These are phyloP conservation scores for Pilophorus perplexus DNA, from an alignment of 2,888 invertebrate genomes.

Conservation along the genomic window DNA sequence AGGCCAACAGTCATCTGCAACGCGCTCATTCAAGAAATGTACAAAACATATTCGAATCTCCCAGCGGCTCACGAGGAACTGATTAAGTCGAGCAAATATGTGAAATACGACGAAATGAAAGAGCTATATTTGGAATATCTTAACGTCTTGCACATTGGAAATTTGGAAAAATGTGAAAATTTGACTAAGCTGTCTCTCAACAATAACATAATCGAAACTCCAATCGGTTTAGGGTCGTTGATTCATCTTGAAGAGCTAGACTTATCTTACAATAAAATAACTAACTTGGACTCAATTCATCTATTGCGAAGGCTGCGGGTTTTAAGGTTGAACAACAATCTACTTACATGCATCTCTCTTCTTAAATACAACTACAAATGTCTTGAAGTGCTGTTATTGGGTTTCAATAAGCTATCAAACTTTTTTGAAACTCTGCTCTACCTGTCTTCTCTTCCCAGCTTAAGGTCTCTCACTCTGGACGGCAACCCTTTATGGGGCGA, in stretches of 20 bases:
- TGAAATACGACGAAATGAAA: constrained; percentile 10
- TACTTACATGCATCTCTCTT: not conserved
- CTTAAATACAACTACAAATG: constrained; percentile 19
- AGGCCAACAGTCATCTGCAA: constrained; percentile 23
- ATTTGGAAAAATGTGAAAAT: constrained; percentile 18
- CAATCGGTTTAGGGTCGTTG: constrained; percentile 10
- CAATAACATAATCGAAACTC: constrained; percentile 24
- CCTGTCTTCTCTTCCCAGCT: constrained; percentile 17
- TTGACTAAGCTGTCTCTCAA: constrained; percentile 20
- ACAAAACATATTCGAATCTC: constrained; percentile 6
- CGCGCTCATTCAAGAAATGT: constrained; percentile 15
- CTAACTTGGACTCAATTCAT: constrained; percentile 13
- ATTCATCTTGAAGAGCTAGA: constrained; percentile 26
- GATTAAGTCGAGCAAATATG: not conserved
- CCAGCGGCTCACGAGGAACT: not conserved
- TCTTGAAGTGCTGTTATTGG: constrained; percentile 20
- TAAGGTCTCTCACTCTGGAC: constrained; percentile 23
- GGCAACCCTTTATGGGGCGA: constrained; percentile 25
- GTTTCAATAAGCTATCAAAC: constrained; percentile 4
- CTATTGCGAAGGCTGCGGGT: constrained; percentile 12
- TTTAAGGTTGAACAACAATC: constrained; percentile 23
- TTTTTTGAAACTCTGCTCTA: constrained; percentile 29
- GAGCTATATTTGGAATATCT: constrained; percentile 28
- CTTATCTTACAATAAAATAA: constrained; percentile 25
- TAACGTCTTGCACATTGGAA: constrained; percentile 25